Percentiles rank a stretch among this genome's conserved stretches.
Conservation (phyloP, 2,113 vertebrate species). For the Mystacornis crossleyi region DNA sequence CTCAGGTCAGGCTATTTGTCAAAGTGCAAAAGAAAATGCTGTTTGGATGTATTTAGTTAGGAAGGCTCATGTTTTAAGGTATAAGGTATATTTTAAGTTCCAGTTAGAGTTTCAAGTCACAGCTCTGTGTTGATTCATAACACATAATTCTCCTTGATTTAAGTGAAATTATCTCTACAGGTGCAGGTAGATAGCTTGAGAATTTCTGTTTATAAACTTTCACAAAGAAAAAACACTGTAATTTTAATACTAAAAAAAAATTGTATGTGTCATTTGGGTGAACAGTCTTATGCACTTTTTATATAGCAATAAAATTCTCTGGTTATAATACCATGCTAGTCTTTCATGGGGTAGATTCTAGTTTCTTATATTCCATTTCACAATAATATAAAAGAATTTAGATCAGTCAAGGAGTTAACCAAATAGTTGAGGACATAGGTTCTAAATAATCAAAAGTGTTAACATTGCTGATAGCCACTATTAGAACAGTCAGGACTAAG, state of each 20-base stretch:
- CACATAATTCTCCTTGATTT: not conserved
- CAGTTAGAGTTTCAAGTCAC: not conserved
- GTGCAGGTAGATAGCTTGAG: not conserved
- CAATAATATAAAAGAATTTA: not conserved
- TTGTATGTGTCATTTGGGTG: not conserved
- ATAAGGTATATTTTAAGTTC: not conserved
- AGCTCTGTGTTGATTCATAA: not conserved
- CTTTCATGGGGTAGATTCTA: not conserved
- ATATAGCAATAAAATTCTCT: not conserved
- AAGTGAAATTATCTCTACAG: not conserved
- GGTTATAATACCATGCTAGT: not conserved
- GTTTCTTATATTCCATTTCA: not conserved
- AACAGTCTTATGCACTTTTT: not conserved
- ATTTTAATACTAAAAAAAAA: not conserved
- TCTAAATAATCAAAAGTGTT: not conserved
- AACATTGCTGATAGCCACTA: not conserved
- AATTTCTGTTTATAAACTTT: not conserved
- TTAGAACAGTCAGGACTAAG: not conserved
- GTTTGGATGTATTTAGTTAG: not conserved
- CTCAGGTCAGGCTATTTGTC: not conserved
- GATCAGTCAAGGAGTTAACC: not conserved
- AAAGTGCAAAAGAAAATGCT: not conserved
- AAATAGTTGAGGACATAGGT: not conserved
- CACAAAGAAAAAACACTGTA: not conserved
- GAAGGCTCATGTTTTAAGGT: not conserved